Percentiles rank a stretch among this genome's conserved stretches.
These are phyloP conservation scores for Halcyon chelicuti DNA, from an alignment of 2,797 vertebrate genomes.

Conservation along the genomic window DNA sequence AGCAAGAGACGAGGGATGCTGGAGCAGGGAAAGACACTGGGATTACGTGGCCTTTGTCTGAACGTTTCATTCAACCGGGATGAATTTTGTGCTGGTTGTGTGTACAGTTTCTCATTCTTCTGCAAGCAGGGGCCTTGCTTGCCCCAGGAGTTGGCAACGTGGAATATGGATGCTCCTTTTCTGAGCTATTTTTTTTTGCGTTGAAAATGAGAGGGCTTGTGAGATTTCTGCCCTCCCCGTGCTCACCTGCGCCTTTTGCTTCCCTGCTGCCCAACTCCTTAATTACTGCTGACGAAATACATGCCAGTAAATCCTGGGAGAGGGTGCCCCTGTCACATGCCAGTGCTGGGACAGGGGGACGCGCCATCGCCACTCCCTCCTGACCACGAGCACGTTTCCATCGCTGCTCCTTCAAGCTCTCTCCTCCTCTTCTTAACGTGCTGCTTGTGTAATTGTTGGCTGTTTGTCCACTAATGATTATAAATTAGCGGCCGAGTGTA, in stretches of 20 bases:
- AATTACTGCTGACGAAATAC: neutral
- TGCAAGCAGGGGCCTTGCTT: neutral
- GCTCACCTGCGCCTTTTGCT: neutral
- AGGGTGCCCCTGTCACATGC: neutral
- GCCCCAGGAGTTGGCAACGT: neutral
- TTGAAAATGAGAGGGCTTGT: neutral
- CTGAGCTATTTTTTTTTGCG: fast-evolving
- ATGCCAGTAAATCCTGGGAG: neutral
- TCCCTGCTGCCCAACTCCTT: neutral
- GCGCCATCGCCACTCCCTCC: fast-evolving
- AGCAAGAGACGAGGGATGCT: neutral
- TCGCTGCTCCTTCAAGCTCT: neutral
- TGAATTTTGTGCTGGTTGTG: neutral
- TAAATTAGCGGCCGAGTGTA: conserved; percentile 74
- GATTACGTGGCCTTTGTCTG: neutral
- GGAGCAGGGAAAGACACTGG: fast-evolving
- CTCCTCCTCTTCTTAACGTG: conserved; percentile 37
- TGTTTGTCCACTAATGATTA: conserved; percentile 73
- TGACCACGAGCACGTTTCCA: fast-evolving
- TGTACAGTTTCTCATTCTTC: neutral
- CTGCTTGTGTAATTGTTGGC: conserved; percentile 68
- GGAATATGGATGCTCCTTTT: neutral
- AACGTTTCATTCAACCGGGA: neutral
- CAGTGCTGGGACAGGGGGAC: neutral
- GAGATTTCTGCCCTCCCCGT: neutral